Evolutionary conservation across 2,797 vertebrate species (phyloP).

Genomic region (Ara ararauna): DNA sequence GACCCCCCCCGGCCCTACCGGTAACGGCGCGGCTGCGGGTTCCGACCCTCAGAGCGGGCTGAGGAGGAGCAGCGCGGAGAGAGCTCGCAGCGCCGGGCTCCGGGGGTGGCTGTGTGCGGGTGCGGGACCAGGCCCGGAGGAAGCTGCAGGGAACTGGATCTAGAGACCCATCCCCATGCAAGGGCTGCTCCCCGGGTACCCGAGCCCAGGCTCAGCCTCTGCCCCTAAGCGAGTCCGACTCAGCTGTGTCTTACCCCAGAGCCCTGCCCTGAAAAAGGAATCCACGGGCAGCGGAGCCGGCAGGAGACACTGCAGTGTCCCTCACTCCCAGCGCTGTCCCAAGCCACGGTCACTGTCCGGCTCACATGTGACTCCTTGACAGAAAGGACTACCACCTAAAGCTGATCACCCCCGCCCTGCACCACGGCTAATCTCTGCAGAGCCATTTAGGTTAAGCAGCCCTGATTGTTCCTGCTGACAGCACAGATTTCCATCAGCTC

Average conservation of each 20-base stretch:
- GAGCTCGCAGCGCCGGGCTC: no score
- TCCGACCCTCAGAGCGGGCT: no score
- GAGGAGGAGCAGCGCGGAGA: neutral
- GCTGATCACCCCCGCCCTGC: neutral
- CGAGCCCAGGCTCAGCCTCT: neutral
- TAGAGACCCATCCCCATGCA: neutral
- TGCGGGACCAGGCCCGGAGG: no score
- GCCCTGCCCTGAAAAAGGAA: neutral
- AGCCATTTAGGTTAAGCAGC: conserved; percentile 48
- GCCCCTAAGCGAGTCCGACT: accelerated
- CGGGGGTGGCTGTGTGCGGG: neutral
- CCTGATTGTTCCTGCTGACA: conserved; percentile 53
- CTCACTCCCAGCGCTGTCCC: neutral
- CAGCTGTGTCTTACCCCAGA: neutral
- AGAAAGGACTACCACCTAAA: neutral
- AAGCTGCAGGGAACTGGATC: no score
- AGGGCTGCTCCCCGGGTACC: neutral
- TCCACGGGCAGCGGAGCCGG: neutral
- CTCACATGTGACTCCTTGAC: conserved; percentile 41
- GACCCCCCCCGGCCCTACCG: no score
- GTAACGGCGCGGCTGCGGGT: neutral
- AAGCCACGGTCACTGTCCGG: neutral
- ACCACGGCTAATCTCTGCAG: conserved; percentile 17
- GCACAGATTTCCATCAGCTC: conserved; percentile 51
- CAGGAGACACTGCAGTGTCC: neutral